Evolutionary conservation across 2,888 invertebrate species (phyloP), one percentile per base, ranked within the genome.

Genomic region (Melangyna quadrimaculata): DNA sequence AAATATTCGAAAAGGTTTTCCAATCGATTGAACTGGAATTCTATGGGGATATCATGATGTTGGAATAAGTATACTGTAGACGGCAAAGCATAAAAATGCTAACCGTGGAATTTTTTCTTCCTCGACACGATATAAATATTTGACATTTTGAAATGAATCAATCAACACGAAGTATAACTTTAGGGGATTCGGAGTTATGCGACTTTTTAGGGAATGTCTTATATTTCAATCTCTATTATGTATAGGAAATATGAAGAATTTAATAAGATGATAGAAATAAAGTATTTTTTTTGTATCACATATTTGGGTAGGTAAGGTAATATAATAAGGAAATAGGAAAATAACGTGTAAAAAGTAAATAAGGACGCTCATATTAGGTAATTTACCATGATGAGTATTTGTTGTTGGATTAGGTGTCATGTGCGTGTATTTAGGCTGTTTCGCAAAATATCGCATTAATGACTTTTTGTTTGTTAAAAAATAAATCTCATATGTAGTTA

Each of bases 1-100:
- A 77, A 77, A 77, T 78, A 73, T 81, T 55, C 70, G 72, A 78
- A 73, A 63, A 61, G 59, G 80, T 59, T 70, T 77, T 69, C 61
- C 71, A 77, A 86, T 81, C 84, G 81, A 77, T 81, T 81, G 24
- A 24, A 57, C 45, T 37, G 53, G 53, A 70, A 75, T 69, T 67
- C 61, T 45, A 32, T 61, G 69, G 53, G 67, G 75, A 69, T 22
- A 51, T 61, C 10, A 27, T 35, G 22, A 48, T 14, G 32, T 53
- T 37, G 10, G 48, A 40, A 24, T 65, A 45, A n/a, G n/a, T n/a
- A n/a, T n/a, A n/a, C n/a, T n/a, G n/a, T n/a, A n/a, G n/a, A n/a
- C 32, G 1, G 61, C 17, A 10, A 57, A 27, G 17, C 9, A 67
- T 45, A 61, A 67, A 78, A 48, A 22, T 45, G 19, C 43, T 55